Evolutionary conservation across 2,888 invertebrate species (phyloP).

Genomic region (Exocentrus adspersus): DNA sequence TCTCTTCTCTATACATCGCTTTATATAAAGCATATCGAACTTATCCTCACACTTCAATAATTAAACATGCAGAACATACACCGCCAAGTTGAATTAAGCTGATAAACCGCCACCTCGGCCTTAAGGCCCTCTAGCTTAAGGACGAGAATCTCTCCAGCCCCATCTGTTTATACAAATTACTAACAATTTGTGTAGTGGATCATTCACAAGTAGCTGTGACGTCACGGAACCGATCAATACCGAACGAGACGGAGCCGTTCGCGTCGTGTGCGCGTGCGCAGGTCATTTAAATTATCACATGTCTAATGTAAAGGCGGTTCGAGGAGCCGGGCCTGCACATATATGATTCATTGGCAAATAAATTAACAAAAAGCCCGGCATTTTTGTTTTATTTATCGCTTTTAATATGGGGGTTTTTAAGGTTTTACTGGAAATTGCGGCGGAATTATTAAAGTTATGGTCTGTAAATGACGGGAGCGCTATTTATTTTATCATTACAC

Average conservation of each 20-base stretch:
- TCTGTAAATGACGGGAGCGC: constrained; percentile 9
- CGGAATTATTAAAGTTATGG: constrained; percentile 26
- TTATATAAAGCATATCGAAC: constrained; percentile 8
- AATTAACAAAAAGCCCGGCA: constrained; percentile 38
- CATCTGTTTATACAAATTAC: constrained; percentile 53
- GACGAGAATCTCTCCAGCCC: constrained; percentile 33
- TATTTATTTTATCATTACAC: constrained; percentile 14
- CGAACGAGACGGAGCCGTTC: constrained; percentile 45
- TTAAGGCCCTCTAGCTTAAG: constrained; percentile 26
- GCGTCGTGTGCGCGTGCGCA: constrained; percentile 40
- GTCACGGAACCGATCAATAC: constrained; percentile 59
- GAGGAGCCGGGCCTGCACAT: constrained; percentile 10
- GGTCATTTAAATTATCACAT: constrained; percentile 52
- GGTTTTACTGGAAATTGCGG: constrained; percentile 30
- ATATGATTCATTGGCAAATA: constrained; percentile 40
- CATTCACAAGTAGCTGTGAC: constrained; percentile 61
- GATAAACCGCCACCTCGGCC: constrained; percentile 14
- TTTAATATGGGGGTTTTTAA: constrained; percentile 36
- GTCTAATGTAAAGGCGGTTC: constrained; percentile 44
- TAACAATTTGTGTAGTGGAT: constrained; percentile 59
- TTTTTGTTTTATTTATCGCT: constrained; percentile 39
- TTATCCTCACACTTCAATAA: constrained; percentile 31
- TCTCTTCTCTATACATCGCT: background rate
- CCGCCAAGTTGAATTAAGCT: constrained; percentile 38
- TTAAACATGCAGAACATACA: constrained; percentile 41